Evolutionary conservation across 2,113 vertebrate genomes (phyloP).

Genomic region (Forbesichthys agassizii): DNA sequence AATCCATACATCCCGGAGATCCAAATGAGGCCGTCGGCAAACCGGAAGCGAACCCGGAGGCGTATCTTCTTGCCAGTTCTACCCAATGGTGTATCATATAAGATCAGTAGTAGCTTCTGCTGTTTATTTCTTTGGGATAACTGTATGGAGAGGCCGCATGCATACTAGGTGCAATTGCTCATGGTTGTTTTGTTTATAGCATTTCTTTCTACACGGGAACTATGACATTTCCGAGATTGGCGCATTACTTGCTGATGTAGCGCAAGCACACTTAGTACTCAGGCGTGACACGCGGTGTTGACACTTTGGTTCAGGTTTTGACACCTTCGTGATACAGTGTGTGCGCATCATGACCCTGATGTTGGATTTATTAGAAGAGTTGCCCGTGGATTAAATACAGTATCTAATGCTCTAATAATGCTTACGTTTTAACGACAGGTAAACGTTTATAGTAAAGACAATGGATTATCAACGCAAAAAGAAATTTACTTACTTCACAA

Average conservation of each 20-base stretch:
- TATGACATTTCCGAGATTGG: not conserved
- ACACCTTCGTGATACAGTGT: not conserved
- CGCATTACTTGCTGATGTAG: not conserved
- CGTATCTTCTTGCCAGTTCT: not conserved
- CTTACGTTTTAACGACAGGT: not conserved
- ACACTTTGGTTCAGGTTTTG: no score
- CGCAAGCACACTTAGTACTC: not conserved
- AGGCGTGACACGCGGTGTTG: not conserved
- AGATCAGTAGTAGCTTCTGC: not conserved
- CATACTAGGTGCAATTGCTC: not conserved
- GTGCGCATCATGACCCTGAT: not conserved
- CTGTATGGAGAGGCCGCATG: not conserved
- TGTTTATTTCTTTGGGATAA: not conserved
- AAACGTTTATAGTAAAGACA: not conserved
- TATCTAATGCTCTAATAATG: not conserved
- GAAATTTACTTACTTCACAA: slow-evolving; percentile 75
- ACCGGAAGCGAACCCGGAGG: slow-evolving; percentile 28
- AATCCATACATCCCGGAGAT: not conserved
- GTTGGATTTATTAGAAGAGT: slow-evolving; percentile 43
- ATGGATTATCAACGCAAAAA: slow-evolving; percentile 74
- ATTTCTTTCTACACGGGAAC: not conserved
- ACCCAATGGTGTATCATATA: not conserved
- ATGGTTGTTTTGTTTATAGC: not conserved
- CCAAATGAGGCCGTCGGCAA: not conserved
- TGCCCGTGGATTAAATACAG: slow-evolving; percentile 21